Conservation (phyloP, 2,888 invertebrate genomes). For the Eumerus sabulonum region DNA sequence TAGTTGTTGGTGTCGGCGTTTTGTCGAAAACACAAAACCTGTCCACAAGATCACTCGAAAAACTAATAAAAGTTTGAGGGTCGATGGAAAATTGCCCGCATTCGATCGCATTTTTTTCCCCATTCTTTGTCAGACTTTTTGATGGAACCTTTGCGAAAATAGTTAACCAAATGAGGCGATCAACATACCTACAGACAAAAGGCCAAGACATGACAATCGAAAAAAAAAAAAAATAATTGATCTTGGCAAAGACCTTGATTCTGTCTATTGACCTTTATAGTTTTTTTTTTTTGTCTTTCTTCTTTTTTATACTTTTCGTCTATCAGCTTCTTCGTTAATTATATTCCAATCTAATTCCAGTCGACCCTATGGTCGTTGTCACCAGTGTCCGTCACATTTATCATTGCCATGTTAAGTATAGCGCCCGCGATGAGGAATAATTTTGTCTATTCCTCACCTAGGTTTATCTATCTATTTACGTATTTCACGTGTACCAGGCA, state of each 20-base stretch:
- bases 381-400: neutral
- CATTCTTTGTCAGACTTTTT: neutral
- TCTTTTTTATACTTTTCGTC: no score
- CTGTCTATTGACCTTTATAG: constrained; percentile 76
- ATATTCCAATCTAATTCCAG: constrained; percentile 35
- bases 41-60: constrained; percentile 37
- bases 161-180: no score
- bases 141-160: constrained; percentile 22
- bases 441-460: constrained; percentile 51
- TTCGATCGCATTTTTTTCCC: constrained; percentile 19
- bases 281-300: neutral
- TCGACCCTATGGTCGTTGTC: constrained; percentile 4
- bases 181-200: constrained; percentile 26
- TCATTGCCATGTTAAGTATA: neutral
- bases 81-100: constrained; percentile 18
- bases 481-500: constrained; percentile 17
- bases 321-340: constrained; percentile 23
- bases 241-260: constrained; percentile 73
- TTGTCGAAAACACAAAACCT: constrained; percentile 45
- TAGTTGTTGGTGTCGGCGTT: constrained; percentile 41
- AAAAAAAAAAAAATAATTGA: neutral
- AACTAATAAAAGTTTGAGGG: constrained; percentile 24
- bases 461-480: neutral
- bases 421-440: constrained; percentile 36
- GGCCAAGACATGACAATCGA: neutral